Conservation (phyloP, 2,797 vertebrate species). For the Tinamus major region DNA sequence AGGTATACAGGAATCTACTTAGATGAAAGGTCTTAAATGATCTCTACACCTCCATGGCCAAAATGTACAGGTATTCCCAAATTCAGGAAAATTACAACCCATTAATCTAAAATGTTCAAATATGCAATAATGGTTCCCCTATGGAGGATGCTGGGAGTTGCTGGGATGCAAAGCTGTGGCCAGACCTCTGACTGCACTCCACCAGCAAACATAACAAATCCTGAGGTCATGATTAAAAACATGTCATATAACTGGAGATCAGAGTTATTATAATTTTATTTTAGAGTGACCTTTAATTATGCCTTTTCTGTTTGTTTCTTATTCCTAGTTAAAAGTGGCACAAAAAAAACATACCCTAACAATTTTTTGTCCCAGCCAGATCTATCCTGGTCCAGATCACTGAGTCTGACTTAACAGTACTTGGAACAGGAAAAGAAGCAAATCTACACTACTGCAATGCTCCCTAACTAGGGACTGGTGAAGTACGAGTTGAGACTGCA, state of each 20-base stretch:
- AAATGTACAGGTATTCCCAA: neutral
- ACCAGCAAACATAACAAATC: neutral
- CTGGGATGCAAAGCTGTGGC: neutral
- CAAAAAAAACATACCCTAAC: neutral
- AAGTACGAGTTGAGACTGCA: neutral
- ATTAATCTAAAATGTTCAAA: neutral
- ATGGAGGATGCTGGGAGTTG: neutral
- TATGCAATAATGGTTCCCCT: neutral
- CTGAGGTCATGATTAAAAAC: neutral
- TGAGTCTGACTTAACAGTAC: neutral
- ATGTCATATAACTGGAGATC: neutral
- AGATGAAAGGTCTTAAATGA: neutral
- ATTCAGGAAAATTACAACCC: neutral
- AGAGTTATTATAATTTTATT: neutral
- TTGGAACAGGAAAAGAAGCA: neutral
- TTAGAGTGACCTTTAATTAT: neutral
- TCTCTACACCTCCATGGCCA: neutral
- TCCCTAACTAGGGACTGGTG: neutral
- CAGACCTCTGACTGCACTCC: neutral
- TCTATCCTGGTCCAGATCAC: neutral
- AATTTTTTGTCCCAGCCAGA: neutral
- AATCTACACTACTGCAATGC: neutral
- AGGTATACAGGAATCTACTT: slow-evolving; percentile 17
- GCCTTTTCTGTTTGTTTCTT: neutral
- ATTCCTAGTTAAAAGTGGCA: neutral